Evolutionary conservation across 2,888 invertebrate species (phyloP).

Genomic region (Sussaba pulchella): DNA sequence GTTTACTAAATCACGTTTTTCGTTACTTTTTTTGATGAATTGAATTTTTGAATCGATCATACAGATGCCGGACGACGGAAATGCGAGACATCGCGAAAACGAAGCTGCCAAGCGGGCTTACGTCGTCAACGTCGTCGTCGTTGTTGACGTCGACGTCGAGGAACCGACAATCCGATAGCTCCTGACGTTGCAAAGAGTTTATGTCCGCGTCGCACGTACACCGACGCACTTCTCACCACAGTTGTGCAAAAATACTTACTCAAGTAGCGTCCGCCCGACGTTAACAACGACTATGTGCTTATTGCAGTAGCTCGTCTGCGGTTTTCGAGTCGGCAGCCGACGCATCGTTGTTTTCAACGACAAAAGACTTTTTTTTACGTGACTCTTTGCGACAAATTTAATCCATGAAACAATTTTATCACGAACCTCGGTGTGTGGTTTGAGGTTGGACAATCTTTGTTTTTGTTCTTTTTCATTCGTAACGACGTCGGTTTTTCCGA

Average conservation of each 20-base stretch:
- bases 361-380: neutral
- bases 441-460: neutral
- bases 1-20: neutral
- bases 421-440: neutral
- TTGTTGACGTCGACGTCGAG: conserved; percentile 42
- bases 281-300: neutral
- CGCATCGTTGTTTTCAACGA: neutral
- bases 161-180: conserved; percentile 49
- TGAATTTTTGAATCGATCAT: neutral
- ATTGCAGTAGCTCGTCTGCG: neutral
- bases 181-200: conserved; percentile 51
- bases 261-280: neutral
- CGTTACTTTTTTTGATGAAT: neutral
- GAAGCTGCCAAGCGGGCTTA: conserved; percentile 46
- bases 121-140: conserved; percentile 34
- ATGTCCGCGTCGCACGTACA: neutral
- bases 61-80: conserved; percentile 11
- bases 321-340: neutral
- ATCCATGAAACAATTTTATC: neutral
- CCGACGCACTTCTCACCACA: neutral
- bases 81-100: conserved; percentile 30
- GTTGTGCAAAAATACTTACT: neutral
- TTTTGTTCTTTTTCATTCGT: neutral
- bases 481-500: neutral
- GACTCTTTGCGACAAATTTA: neutral